Base-by-base conservation (phyloP, 2,113 vertebrate genomes). In the Morone saxatilis region DNA sequence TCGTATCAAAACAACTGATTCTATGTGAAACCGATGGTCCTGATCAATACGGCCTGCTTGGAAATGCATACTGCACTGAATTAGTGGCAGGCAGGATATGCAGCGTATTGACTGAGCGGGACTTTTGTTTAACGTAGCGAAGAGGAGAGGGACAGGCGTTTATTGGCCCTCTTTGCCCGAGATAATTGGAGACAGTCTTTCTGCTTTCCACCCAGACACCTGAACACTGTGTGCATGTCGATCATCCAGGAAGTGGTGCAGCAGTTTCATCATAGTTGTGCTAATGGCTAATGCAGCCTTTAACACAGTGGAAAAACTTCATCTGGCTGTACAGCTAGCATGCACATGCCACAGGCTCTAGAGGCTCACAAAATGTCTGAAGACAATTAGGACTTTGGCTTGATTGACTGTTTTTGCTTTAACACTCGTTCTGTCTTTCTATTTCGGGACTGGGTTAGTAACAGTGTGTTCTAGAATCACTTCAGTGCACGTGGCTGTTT, bases 381-480 rank as follows among this genome's bases (percentile, higher is more conserved):
- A 62, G 77, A 67, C 71, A 68, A 77, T 83, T 43, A 75, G 8
- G 56, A 41, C 20, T 72, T 53, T 78, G 61, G 69, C 61, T 51
- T 62, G 36, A 71, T 76, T 78, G 54, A 45, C 8, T 25, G 3
- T 45, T 73, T 25, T 83, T 68, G 43, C 20, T n/a, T 81, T 53
- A 13, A 71, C 16, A 20, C 22, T 38, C 19, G 1, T 41, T 74
- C 12, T 61, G 43, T 78, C 11, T 6, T 79, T 88, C 83, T 71
- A 71, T 83, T 88, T 87, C 57, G 13, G 70, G 76, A 31, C 7
- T 17, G 17, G n/a, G 71, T 81, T 50, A 19, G 77, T 68, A 85
- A 85, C 69, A 47, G 11, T 59, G 12, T 86, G 69, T 80, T 76
- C 65, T 76, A 25, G 25, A 51, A 38, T 36, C 19, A 5, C 43